Evolutionary conservation across 2,113 vertebrate species (phyloP), one percentile per base, ranked within the genome.

Genomic region (Takifugu flavidus): DNA sequence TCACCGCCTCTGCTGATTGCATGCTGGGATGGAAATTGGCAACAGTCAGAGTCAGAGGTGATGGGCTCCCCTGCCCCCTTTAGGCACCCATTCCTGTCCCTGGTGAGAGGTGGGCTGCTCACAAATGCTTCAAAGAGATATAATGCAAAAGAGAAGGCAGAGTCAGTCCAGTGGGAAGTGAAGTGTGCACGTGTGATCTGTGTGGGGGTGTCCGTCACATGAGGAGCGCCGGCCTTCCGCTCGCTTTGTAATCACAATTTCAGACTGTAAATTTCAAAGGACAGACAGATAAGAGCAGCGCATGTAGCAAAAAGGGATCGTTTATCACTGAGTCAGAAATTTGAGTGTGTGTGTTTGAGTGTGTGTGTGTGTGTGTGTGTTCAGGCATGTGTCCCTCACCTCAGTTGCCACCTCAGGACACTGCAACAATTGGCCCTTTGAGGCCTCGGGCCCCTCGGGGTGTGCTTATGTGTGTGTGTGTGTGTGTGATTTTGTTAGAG

Each of bases 381-480:
- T 4, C 11, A 6, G 31, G 8, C 29, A 13, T 56, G n/a, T 42
- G 39, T 42, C 20, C 63, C 57, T 67, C 53, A 34, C 62, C 59
- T 51, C 74, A 66, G 59, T 70, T 69, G 72, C 77, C 72, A 84
- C 75, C 62, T 72, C 62, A 75, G 61, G 71, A 72, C 66, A 64
- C 45, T 49, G 74, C 78, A 79, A 82, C 85, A 84, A 89, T 83
- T 82, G 84, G 72, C 65, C 62, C 65, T 81, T 85, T 88, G 80
- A 87, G 72, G 65, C 53, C 54, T 44, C 13, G 49, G 50, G 62
- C 49, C 72, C 62, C 50, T 57, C 8, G 26, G 46, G 52, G 56
- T 12, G 31, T 65, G 45, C n/a, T 39, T 55, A 43, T 14, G 2
- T 49, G 55, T 61, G 60, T 51, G 55, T 45, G 42, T 47, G 51